These are phyloP conservation scores for Tetranychus cinnabarinus DNA, from an alignment of 1,140 invertebrate genomes.

Conservation along the genomic window DNA sequence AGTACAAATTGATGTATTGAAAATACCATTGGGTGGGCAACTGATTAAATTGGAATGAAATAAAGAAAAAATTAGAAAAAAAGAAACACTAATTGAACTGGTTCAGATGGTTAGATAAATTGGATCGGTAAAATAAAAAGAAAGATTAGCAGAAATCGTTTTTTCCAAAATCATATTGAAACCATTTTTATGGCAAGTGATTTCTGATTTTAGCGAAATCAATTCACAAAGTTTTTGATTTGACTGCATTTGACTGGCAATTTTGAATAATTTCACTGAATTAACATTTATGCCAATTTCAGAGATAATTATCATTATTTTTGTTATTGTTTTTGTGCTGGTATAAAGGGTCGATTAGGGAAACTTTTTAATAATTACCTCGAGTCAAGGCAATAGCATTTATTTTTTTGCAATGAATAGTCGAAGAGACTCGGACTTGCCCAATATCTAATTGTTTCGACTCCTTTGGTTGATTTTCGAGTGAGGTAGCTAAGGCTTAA, in stretches of 20 bases:
- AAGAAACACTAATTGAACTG: background rate
- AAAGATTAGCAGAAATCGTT: background rate
- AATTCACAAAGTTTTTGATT: no score
- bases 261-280: no score
- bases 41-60: background rate
- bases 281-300: no score
- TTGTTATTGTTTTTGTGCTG: background rate
- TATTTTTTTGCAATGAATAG: constrained; percentile 5
- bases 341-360: background rate
- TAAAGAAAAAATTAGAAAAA: background rate
- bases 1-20: constrained; percentile 3
- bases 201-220: background rate
- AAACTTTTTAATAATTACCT: background rate
- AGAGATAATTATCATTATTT: no score
- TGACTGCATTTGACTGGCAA: no score
- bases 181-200: background rate
- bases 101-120: background rate
- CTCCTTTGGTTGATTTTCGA: background rate
- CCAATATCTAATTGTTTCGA: constrained; percentile 3
- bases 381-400: constrained; percentile 5
- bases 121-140: background rate
- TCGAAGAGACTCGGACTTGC: background rate
- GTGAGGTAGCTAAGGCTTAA: background rate
- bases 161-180: background rate
- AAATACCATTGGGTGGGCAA: constrained; percentile 9